Conservation (phyloP, 1,140 invertebrate species). For the Popillia japonica region DNA sequence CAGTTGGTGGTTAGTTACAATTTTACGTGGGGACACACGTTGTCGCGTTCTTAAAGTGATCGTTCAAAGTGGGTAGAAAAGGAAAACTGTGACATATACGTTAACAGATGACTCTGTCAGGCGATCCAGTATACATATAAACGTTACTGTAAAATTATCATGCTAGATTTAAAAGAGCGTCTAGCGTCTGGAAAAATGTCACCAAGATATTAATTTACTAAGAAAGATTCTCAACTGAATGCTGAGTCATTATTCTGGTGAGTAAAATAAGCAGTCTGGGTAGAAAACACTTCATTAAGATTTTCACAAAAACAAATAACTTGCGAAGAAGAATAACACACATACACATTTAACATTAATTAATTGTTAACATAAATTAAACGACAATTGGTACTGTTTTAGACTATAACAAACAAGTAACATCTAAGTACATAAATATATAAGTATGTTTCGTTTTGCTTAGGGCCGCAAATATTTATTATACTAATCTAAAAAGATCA, state of each 20-base stretch:
- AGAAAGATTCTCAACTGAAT: neutral
- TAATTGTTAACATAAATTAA: too few species aligned
- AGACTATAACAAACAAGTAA: too few species aligned
- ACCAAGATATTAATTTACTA: conserved; percentile 47
- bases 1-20: neutral
- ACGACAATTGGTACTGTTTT: too few species aligned
- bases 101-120: conserved; percentile 49
- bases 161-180: conserved; percentile 50
- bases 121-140: conserved; percentile 44
- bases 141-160: conserved; percentile 49
- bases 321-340: too few species aligned
- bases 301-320: too few species aligned
- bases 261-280: neutral
- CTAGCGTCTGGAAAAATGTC: conserved; percentile 49
- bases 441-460: too few species aligned
- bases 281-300: neutral
- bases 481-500: too few species aligned
- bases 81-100: conserved; percentile 22
- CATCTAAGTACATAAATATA: too few species aligned
- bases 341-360: too few species aligned
- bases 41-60: neutral
- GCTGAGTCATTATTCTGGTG: conserved; percentile 1
- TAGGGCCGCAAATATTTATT: too few species aligned
- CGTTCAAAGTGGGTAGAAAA: neutral
- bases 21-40: neutral